These are phyloP conservation scores for Peromyscus californicus DNA, from an alignment of 2,113 vertebrate genomes.

Conservation along the genomic window DNA sequence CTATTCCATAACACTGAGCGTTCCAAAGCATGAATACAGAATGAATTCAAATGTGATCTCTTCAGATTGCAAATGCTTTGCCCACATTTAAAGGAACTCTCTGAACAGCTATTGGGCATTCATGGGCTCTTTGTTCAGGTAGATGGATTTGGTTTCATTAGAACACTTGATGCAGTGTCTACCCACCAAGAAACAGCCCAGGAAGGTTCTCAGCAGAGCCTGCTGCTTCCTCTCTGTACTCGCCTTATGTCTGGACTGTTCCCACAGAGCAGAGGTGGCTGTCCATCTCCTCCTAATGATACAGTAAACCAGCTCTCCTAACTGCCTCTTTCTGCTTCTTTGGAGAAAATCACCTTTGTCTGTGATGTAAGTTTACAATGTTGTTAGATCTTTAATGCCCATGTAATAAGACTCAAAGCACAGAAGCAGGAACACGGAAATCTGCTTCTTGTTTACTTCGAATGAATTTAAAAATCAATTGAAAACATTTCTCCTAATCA, in stretches of 20 bases:
- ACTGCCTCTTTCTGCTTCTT: constrained; percentile 37
- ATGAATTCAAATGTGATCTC: neutral
- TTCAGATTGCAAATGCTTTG: neutral
- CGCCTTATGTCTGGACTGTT: neutral
- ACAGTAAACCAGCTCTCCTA: constrained; percentile 35
- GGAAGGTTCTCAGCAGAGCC: neutral
- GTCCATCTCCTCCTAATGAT: neutral
- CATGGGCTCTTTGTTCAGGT: neutral
- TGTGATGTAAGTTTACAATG: constrained; percentile 56
- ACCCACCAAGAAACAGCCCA: neutral
- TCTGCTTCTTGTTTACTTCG: constrained; percentile 68
- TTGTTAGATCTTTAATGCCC: constrained; percentile 52
- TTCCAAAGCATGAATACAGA: neutral
- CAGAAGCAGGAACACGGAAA: constrained; percentile 59
- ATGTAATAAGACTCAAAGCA: constrained; percentile 44
- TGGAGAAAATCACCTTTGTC: constrained; percentile 9
- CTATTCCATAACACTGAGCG: neutral
- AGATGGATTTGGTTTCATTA: neutral
- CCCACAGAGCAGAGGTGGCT: neutral
- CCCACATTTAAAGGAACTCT: neutral
- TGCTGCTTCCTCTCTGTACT: neutral
- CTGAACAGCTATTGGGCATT: neutral
- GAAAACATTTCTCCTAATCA: constrained; percentile 75
- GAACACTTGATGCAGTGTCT: neutral
- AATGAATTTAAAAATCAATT: constrained; percentile 70